These are phyloP conservation scores for Mactromeris polynyma DNA, from an alignment of 2,888 invertebrate species.

Conservation along the genomic window DNA sequence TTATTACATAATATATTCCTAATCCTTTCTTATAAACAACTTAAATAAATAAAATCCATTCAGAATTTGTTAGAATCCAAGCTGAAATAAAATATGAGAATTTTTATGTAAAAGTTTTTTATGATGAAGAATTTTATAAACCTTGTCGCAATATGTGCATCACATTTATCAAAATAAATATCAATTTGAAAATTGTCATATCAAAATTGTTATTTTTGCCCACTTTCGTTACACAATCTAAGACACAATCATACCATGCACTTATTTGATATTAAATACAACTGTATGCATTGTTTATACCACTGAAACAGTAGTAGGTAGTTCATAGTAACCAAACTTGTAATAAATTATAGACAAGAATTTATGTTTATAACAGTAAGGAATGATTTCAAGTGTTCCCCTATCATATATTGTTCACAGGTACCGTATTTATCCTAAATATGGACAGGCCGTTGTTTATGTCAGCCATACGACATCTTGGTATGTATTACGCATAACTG, in stretches of 20 bases:
- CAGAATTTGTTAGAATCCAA: background rate
- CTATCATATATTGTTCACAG: constrained; percentile 19
- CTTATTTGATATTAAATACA: background rate
- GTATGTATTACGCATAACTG: no score
- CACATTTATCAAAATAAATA: background rate
- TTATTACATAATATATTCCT: background rate
- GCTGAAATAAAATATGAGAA: background rate
- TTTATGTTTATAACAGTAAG: constrained; percentile 41
- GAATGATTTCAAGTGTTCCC: constrained; percentile 29
- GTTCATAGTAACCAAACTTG: constrained; percentile 32
- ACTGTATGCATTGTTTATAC: constrained; percentile 8
- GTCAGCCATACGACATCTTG: no score
- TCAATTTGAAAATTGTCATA: background rate
- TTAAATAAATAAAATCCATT: background rate
- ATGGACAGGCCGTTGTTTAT: background rate
- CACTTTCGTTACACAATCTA: background rate
- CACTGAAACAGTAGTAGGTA: constrained; percentile 20
- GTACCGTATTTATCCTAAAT: constrained; percentile 28
- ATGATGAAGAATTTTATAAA: background rate
- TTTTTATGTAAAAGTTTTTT: background rate
- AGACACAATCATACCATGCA: background rate
- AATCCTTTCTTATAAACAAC: background rate
- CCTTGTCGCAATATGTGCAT: background rate
- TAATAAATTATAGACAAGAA: constrained; percentile 43
- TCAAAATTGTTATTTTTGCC: background rate